Base-by-base conservation (phyloP, 2,797 vertebrate species). In the Pagetopsis macropterus region DNA sequence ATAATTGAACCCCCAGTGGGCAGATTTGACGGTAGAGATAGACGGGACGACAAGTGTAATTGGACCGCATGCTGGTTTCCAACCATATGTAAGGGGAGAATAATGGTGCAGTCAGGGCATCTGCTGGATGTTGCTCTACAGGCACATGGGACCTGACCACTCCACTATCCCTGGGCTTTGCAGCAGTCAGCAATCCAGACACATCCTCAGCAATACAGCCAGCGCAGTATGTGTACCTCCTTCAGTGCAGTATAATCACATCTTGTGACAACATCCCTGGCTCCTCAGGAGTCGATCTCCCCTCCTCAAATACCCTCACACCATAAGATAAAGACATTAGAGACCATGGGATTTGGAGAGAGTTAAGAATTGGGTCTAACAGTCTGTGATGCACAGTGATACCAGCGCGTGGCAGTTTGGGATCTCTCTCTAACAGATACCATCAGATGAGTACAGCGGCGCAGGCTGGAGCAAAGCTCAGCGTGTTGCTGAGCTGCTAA, bases 81-180 rank as follows among this genome's bases (percentile, higher is more conserved):
- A 37, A 37, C 33, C 33, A 1, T 37, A 8, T n/a, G n/a, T 37
- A 23, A 75, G 75, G 46, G 70, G 23, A 48, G 69, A 70, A 37
- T 62, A 68, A 62, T 85, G 78, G 80, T 78, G 88, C 82, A 78
- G 74, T 45, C 21, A 63, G 72, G 77, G 65, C 70, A 76, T 70
- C 66, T 79, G 81, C 82, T 83, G 77, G 21, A 57, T 79, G 83
- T 75, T 80, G 83, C 77, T 81, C 63, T 33, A 45, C 37, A 45
- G 79, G 59, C 89, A 81, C 87, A 80, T 68, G 87, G 85, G 90
- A 90, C 76, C 84, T 91, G 87, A 91, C 85, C 82, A 81, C 76
- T 92, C 84, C 84, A 85, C 81, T 88, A 78, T 87, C 81, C 78
- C 27, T 15, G 59, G 72, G 71, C 87, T 92, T 84, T 91, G 85